A percentile compares a stretch with the other conserved stretches of the same genome.
Conservation (phyloP, 2,888 invertebrate genomes). For the Salticus scenicus region DNA sequence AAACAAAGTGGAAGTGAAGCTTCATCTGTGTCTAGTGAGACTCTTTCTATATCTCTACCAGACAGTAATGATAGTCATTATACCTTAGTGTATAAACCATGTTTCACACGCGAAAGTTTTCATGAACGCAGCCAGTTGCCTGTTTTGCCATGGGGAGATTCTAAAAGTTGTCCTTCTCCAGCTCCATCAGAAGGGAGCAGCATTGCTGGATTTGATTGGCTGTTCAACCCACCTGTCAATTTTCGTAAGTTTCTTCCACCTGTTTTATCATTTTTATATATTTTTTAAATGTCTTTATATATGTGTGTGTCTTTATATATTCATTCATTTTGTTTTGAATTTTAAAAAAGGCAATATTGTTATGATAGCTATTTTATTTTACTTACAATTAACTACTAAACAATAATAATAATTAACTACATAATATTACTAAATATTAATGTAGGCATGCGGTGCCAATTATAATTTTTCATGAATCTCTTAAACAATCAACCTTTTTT, state of each 20-base stretch:
- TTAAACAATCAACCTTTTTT: too few relatives aligned
- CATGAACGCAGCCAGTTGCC: slow-evolving; percentile 37
- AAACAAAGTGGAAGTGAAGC: slow-evolving; percentile 56
- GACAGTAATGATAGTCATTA: slow-evolving; percentile 70
- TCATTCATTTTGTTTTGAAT: too few relatives aligned
- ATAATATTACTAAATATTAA: too few relatives aligned
- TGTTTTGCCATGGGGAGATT: slow-evolving; percentile 48
- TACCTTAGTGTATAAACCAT: slow-evolving; percentile 66
- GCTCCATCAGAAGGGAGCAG: slow-evolving; percentile 75
- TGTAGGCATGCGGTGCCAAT: too few relatives aligned
- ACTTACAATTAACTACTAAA: too few relatives aligned
- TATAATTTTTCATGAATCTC: too few relatives aligned
- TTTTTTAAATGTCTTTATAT: too few relatives aligned
- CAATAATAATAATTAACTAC: too few relatives aligned
- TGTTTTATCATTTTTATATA: background rate
- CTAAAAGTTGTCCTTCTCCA: slow-evolving; percentile 65
- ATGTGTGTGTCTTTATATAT: too few relatives aligned
- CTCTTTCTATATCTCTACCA: slow-evolving; percentile 69
- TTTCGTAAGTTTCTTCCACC: slow-evolving; percentile 45
- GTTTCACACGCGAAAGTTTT: slow-evolving; percentile 17
- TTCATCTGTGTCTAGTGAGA: slow-evolving; percentile 67
- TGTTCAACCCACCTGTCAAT: slow-evolving; percentile 78
- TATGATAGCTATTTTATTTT: too few relatives aligned
- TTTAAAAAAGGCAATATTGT: too few relatives aligned
- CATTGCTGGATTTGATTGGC: slow-evolving; percentile 81